These are phyloP conservation scores for Polypedilum vanderplanki DNA, from an alignment of 1,140 invertebrate species.

Conservation along the genomic window DNA sequence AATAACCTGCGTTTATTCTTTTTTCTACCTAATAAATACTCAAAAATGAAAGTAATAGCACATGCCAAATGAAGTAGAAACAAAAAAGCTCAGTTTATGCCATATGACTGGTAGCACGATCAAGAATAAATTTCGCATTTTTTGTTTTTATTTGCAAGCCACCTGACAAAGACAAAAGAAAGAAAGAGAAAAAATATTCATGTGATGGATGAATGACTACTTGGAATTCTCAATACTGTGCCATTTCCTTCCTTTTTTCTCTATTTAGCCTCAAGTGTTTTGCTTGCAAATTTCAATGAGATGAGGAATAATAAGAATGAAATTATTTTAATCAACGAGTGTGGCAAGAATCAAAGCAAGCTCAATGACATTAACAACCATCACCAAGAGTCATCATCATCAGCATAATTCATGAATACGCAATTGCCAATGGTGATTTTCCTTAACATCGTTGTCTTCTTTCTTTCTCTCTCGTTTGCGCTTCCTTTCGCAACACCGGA, in stretches of 20 bases:
- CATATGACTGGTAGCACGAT: neutral
- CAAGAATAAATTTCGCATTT: neutral
- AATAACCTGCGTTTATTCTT: too few relatives aligned
- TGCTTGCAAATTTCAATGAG: too few relatives aligned
- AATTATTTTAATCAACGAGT: too few relatives aligned
- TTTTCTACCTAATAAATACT: too few relatives aligned
- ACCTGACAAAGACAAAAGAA: too few relatives aligned
- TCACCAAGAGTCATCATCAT: neutral
- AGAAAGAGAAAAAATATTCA: neutral
- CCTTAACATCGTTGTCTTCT: too few relatives aligned
- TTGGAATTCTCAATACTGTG: conserved; percentile 2
- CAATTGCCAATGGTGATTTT: neutral
- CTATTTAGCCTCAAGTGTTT: too few relatives aligned
- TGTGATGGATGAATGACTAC: neutral
- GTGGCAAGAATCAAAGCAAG: too few relatives aligned
- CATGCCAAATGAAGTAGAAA: conserved; percentile 12
- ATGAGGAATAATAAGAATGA: too few relatives aligned
- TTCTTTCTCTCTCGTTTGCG: neutral
- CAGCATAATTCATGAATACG: neutral
- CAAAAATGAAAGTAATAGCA: neutral
- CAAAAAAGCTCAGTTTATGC: neutral
- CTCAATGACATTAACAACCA: too few relatives aligned
- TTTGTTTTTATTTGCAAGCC: neutral
- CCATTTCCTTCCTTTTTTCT: neutral
- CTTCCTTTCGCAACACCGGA: conserved; percentile 16